Base-by-base conservation (phyloP, 2,797 vertebrate species). In the Mormyrus hasselquistii region DNA sequence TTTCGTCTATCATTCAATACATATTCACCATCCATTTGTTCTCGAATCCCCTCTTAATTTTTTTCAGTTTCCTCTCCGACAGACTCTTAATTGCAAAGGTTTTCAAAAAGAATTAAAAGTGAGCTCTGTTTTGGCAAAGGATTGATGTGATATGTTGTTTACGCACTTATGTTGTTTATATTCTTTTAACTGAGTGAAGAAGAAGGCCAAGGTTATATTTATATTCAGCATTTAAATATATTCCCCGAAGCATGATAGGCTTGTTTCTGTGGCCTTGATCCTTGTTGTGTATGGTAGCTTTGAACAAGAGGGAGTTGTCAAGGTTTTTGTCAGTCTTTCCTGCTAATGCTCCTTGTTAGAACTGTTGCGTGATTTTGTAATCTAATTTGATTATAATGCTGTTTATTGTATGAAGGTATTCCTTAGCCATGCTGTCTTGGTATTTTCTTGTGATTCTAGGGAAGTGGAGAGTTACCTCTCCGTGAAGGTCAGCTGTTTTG, bases 21-120 rank as follows among this genome's bases (percentile, higher is more conserved):
- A 50, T 8, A 10, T 25, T 52, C 83, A 52, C 83, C 44, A 29
- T 34, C 22, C 83, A 52, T 85, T 85, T 85, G 83, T 85, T 52
- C 83, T 85, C 49, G 0, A 12, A 29, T 53, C 22, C 47, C 83
- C n/a, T 47, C 25, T 52, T 85, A 7, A 85, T 85, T 52, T 52
- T 85, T 85, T 85, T 85, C 83, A 16, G 83, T 47, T 87, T 87
- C 38, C 19, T 34, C 34, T 16, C 55, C 53, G 41, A 29, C n/a
- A 87, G 16, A 59, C 16, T 87, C 55, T 22, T 57, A 59, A 87
- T 87, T 62, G 86, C 9, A 22, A 59, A 62, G 86, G 86, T 57
- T 57, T 87, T 87, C 86, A 62, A 59, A 87, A 87, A 34, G 86
- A 87, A 87, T 57, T 87, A 57, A 87, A 87, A 55, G 86, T 59